Percentiles rank a stretch among this genome's conserved stretches.
Conservation (phyloP, 1,140 invertebrate species). For the Melitaea cinxia region DNA sequence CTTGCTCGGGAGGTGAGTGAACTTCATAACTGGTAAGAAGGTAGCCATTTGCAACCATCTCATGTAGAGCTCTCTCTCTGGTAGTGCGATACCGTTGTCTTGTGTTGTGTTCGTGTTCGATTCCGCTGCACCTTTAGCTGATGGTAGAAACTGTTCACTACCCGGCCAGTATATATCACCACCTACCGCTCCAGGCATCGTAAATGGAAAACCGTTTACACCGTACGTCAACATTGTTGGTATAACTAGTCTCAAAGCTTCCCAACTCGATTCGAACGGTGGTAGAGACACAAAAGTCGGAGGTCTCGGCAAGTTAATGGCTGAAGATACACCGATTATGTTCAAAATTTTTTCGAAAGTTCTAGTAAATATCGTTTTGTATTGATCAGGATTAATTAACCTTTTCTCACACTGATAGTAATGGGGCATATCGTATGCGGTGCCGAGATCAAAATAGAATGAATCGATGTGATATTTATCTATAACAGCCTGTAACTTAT, state of each 20-base stretch:
- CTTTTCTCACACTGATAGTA: slow-evolving; percentile 90
- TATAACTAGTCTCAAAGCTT: slow-evolving; percentile 91
- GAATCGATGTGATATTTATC: slow-evolving; percentile 91
- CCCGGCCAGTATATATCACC: slow-evolving; percentile 88
- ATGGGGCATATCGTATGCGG: slow-evolving; percentile 92
- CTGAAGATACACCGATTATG: slow-evolving; percentile 91
- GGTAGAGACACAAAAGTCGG: slow-evolving; percentile 94
- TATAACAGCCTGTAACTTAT: slow-evolving; percentile 87
- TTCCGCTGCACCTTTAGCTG: slow-evolving; percentile 63
- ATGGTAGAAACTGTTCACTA: slow-evolving; percentile 77
- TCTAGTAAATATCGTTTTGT: slow-evolving; percentile 88
- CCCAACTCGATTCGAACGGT: slow-evolving; percentile 94
- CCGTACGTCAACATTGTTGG: slow-evolving; percentile 94
- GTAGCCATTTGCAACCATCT: slow-evolving; percentile 97
- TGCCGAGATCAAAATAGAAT: slow-evolving; percentile 95
- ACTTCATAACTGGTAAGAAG: slow-evolving; percentile 95
- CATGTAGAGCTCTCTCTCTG: slow-evolving; percentile 94
- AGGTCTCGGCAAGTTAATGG: slow-evolving; percentile 89
- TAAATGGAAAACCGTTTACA: slow-evolving; percentile 93
- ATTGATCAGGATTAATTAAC: slow-evolving; percentile 90
- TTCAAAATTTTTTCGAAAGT: slow-evolving; percentile 85
- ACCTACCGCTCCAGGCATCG: slow-evolving; percentile 96
- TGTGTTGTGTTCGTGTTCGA: slow-evolving; percentile 60
- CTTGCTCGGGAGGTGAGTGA: slow-evolving; percentile 93
- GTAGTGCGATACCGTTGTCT: slow-evolving; percentile 84